Evolutionary conservation across 2,888 invertebrate species (phyloP), one percentile per base, ranked within the genome.

Genomic region (Drosophila helvetica): DNA sequence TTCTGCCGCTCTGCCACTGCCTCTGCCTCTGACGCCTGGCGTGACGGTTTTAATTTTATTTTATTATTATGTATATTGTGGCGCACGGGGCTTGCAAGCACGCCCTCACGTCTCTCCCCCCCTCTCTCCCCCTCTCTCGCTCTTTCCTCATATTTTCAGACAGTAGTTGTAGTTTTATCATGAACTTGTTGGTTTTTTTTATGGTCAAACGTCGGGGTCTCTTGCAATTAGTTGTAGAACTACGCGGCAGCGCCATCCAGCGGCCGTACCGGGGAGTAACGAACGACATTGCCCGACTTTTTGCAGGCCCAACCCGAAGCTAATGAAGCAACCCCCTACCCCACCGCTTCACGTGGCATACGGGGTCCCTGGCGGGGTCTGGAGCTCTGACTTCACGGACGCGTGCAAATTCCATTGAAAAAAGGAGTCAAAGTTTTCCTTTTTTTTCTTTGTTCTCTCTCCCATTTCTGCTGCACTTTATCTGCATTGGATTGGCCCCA

Each of bases 271-370:
- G 51, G 64, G 80, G 89, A 87, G 88, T 90, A 90, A 90, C 79
- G 90, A 90, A 90, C 91, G 90, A 86, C 91, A 90, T 90, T 90
- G 90, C 78, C 89, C 90, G 89, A 90, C 86, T 89, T 90, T 89
- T 82, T 65, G 78, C 61, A 50, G 57, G 47, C 54, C 64, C 58
- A 57, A 70, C 74, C 64, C 58, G 62, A 70, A 76, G 72, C 86
- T 86, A 83, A 88, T 83, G 88, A 86, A 86, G 84, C 69, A 57
- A 46, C 45, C 30, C 60, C 19, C 9, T 6, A 12, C 15, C 30
- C 65, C 22, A 58, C 74, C 80, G 71, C 25, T 22, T 22, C 19
- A 19, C 19, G 19, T 19, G 19, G 19, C 19, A 19, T 19, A 19
- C 19, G 19, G 19, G 19, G 19, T 2, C 19, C 19, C 19, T 19